These are phyloP conservation scores for Brienomyrus brachyistius DNA, from an alignment of 2,113 vertebrate species.

Conservation along the genomic window DNA sequence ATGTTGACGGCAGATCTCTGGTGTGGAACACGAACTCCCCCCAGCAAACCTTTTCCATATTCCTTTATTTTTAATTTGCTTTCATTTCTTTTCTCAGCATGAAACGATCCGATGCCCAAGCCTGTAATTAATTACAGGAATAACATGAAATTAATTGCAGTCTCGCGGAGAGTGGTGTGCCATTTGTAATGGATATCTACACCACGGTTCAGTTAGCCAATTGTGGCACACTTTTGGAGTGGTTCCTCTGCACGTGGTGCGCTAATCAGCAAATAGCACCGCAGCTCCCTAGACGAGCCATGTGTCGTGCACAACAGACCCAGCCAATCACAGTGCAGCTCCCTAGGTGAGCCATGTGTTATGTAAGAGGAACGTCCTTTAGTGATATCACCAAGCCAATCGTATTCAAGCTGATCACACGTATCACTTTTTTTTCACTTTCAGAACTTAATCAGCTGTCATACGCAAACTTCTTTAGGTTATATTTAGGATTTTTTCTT, in stretches of 20 bases:
- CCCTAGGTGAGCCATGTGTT: background rate
- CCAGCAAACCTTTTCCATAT: background rate
- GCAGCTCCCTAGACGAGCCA: background rate
- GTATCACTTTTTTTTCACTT: background rate
- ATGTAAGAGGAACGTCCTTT: too few species aligned
- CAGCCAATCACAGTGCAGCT: background rate
- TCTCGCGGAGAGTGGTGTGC: background rate
- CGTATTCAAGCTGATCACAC: background rate
- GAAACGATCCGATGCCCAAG: background rate
- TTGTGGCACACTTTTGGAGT: background rate
- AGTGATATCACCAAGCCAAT: background rate
- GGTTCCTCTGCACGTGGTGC: background rate
- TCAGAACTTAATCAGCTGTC: background rate
- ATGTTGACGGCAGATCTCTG: background rate
- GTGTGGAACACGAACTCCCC: background rate
- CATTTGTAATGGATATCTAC: background rate
- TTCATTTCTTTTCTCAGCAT: slow-evolving; percentile 9
- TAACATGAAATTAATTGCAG: background rate
- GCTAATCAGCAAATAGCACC: background rate
- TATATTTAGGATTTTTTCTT: background rate
- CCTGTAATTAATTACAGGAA: slow-evolving; percentile 1
- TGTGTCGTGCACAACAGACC: background rate
- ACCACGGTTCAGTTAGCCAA: background rate
- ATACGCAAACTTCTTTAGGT: background rate
- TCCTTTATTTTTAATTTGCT: background rate